Base-by-base conservation (phyloP, 2,797 vertebrate genomes). In the Anisognathus igniventris region DNA sequence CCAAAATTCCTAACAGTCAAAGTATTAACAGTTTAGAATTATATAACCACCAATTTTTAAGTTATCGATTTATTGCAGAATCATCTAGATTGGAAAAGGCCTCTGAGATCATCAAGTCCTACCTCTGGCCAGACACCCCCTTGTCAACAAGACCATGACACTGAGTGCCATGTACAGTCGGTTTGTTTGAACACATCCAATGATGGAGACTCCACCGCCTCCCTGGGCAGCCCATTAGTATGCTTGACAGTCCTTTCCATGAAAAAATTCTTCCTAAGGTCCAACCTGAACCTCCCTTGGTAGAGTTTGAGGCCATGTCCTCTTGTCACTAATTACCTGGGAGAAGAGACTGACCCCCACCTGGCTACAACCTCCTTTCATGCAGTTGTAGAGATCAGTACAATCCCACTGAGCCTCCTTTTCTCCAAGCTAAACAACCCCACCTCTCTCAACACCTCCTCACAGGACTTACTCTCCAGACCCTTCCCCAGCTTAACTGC, bases 111-210 rank as follows among this genome's bases (percentile, higher is more conserved):
- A 39, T 23, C 3, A 19, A 73, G 33, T 53, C 33, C 45, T 33
- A 27, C 14, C 39, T 88, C 62, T 47, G 25, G 25, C 8, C 13
- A 24, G 35, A 48, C 19, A 27, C 6, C 8, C 25, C 23, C 15
- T 30, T 30, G 28, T 45, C 58, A 72, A 58, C 20, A 33, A 51
- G 37, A 42, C 8, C 27, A 64, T 28, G n/a, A 16, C 20, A 50
- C 23, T 20, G 20, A 50, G 16, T 37, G 23, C 21, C n/a, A 33
- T 0, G 0, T 30, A 10, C 5, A 73, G 7, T 18, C 45, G 21
- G 1, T 17, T 65, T 71, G 64, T 44, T 23, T 47, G 4, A 60
- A 40, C 45, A 53, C 14, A 25, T 39, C 17, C 12, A 65, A 5
- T 17, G 17, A 33, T 14, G 21, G 23, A 21, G 14, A 33, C 20